Conservation (phyloP, 2,888 invertebrate species). For the Trisateles emortualis region DNA sequence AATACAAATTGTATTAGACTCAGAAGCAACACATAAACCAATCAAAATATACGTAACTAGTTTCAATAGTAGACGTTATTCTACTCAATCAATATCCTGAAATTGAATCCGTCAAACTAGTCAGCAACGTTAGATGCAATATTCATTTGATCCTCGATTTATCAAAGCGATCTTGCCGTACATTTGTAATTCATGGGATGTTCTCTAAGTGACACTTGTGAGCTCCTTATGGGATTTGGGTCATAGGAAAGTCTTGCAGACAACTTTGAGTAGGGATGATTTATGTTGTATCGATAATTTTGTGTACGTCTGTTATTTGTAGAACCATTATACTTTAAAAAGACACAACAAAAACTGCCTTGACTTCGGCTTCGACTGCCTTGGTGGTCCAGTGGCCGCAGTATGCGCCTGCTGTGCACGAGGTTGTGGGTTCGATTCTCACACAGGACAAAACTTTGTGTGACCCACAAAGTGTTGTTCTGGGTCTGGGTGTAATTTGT, state of each 20-base stretch:
- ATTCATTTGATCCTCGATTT: slow-evolving; percentile 6
- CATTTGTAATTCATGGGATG: slow-evolving; percentile 1
- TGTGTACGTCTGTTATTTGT: no score
- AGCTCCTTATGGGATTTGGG: neutral
- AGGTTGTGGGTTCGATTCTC: no score
- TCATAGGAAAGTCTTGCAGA: neutral
- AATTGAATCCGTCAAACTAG: slow-evolving; percentile 4
- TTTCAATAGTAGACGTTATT: neutral
- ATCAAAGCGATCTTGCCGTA: neutral
- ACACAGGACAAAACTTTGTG: no score
- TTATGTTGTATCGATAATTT: neutral
- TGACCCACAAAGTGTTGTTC: no score
- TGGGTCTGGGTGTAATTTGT: no score
- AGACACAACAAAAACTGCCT: no score
- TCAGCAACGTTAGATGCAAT: slow-evolving; percentile 2
- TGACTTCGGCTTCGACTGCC: no score
- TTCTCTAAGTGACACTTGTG: neutral
- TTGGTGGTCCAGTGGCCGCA: no score
- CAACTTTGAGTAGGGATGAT: neutral
- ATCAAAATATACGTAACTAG: slow-evolving; percentile 10
- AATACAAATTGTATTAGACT: slow-evolving; percentile 4
- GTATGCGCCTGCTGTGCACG: no score
- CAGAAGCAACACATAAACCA: neutral
- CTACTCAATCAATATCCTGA: slow-evolving; percentile 6
- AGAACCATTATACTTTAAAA: no score